Conservation (phyloP, 2,797 vertebrate species). For the Catamblyrhynchus diadema region DNA sequence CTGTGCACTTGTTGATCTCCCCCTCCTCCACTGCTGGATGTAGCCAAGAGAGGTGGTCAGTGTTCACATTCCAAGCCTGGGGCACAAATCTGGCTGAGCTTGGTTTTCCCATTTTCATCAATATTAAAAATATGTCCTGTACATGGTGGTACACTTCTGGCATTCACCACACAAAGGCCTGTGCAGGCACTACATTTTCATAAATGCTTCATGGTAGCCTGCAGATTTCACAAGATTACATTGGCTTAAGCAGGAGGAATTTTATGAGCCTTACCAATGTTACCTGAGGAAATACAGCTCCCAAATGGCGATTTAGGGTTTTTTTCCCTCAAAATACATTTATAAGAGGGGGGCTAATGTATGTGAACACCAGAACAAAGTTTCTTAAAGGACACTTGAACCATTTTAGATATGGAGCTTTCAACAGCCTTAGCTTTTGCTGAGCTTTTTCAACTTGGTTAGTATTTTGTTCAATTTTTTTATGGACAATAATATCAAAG, state of each 20-base stretch:
- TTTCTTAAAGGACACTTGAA: not conserved
- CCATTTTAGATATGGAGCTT: not conserved
- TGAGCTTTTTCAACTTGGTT: not conserved
- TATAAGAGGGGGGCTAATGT: not conserved
- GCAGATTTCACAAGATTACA: conserved; percentile 35
- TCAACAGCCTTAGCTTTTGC: not conserved
- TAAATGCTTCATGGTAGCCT: not conserved
- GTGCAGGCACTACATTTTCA: not conserved
- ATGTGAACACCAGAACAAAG: not conserved
- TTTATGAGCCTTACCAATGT: not conserved
- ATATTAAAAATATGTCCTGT: not conserved
- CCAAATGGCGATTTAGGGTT: not conserved
- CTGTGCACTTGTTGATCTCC: not conserved
- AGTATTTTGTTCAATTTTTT: not conserved
- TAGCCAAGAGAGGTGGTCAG: not conserved
- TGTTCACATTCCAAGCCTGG: not conserved
- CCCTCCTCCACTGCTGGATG: fast-evolving
- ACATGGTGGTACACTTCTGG: not conserved
- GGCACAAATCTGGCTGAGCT: not conserved
- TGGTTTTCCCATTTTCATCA: not conserved
- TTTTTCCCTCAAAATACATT: not conserved
- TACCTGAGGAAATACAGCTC: conserved; percentile 46
- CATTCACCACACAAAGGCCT: not conserved
- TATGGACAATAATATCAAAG: not conserved
- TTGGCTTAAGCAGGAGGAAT: conserved; percentile 16